Evolutionary conservation across 2,797 vertebrate genomes (phyloP).

Genomic region (Sarcoramphus papa): DNA sequence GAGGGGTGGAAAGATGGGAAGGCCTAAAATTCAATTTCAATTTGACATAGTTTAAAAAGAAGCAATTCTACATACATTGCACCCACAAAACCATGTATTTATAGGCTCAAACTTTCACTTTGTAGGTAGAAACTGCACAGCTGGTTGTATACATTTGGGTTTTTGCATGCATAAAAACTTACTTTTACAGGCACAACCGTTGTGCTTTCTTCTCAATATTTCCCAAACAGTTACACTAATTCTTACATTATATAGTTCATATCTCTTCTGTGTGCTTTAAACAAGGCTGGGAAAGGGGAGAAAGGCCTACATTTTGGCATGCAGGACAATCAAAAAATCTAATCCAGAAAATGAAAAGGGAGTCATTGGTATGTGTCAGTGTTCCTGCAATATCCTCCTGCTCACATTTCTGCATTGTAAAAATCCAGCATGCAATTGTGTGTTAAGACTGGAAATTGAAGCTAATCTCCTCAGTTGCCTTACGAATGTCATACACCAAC

Average conservation of each 20-base stretch:
- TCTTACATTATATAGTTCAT: not conserved
- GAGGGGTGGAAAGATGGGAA: not conserved
- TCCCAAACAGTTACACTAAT: not conserved
- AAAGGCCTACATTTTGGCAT: not conserved
- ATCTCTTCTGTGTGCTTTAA: not conserved
- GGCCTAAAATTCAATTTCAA: constrained; percentile 30
- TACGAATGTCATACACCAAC: not conserved
- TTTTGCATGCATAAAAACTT: not conserved
- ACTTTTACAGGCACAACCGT: not conserved
- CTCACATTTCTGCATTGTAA: not conserved
- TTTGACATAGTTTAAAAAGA: constrained; percentile 19
- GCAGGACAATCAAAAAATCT: not conserved
- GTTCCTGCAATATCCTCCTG: not conserved
- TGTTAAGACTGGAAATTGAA: constrained; percentile 18
- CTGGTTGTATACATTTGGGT: not conserved
- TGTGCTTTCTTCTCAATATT: not conserved
- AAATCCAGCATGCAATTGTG: not conserved
- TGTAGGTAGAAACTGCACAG: not conserved
- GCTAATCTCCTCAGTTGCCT: not conserved
- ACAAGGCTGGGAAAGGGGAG: not conserved
- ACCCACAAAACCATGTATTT: constrained; percentile 1
- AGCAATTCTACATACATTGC: constrained; percentile 2
- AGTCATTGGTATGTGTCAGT: not conserved
- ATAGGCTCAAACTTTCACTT: not conserved
- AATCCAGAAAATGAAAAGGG: not conserved